Evolutionary conservation across 35 echinoderm and acorn worm genomes (phyloP).

Genomic region (Holothuria glaberrima): DNA sequence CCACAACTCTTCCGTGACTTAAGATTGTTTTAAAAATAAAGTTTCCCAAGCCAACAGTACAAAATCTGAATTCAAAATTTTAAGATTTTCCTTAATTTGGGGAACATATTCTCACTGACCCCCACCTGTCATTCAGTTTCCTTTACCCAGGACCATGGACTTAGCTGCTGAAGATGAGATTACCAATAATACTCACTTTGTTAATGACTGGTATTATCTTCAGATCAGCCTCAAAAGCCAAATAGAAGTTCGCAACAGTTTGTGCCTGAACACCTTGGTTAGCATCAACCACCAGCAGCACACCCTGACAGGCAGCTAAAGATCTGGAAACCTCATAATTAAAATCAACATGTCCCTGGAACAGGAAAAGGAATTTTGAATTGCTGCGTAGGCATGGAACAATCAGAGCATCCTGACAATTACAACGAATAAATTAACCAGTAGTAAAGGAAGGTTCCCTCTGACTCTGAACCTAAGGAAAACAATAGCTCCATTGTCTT

Average conservation of each 20-base stretch:
- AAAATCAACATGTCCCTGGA: slow-evolving; percentile 96
- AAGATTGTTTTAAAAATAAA: no score
- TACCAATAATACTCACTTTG: slow-evolving; percentile 52
- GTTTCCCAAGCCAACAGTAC: no score
- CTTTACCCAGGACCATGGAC: no score
- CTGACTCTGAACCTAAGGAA: no score
- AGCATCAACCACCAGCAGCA: slow-evolving; percentile 92
- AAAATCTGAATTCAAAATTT: no score
- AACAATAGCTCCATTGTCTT: no score
- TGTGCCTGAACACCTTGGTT: slow-evolving; percentile 99
- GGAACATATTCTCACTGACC: no score
- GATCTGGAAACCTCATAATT: slow-evolving; percentile 96
- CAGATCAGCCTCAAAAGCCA: slow-evolving; percentile 87
- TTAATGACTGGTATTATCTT: slow-evolving; percentile 92
- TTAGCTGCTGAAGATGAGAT: background rate
- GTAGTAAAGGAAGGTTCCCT: no score
- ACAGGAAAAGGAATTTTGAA: slow-evolving; percentile 5
- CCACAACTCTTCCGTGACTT: no score
- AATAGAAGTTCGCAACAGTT: slow-evolving; percentile 90
- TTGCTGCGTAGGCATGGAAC: background rate
- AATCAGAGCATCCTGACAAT: background rate
- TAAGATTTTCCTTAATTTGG: no score
- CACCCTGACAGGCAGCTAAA: slow-evolving; percentile 89
- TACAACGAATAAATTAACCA: no score
- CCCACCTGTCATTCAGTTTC: no score